Evolutionary conservation across 2,113 vertebrate species (phyloP).

Genomic region (Chelonoidis abingdonii): DNA sequence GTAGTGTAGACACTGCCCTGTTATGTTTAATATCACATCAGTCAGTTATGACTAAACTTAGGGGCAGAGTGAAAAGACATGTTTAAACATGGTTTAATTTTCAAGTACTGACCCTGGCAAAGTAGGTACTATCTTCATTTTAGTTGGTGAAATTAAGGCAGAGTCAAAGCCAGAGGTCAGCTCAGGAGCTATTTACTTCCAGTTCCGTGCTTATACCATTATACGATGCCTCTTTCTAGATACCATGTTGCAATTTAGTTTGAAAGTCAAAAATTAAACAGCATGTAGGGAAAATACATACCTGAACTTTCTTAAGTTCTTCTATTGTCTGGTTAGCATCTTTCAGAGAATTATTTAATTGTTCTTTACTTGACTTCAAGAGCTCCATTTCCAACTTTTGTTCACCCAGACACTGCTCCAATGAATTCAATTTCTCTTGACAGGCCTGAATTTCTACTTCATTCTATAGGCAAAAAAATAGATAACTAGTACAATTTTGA

Average conservation of each 20-base stretch:
- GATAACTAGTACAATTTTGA: background rate
- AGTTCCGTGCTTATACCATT: background rate
- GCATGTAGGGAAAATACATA: conserved; percentile 6
- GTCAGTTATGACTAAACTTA: background rate
- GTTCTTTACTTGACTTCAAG: conserved; percentile 71
- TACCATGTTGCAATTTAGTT: no score
- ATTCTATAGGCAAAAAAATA: conserved; percentile 61
- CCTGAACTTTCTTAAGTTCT: conserved; percentile 66
- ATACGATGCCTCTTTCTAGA: no score
- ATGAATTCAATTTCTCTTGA: conserved; percentile 58
- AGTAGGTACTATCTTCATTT: background rate
- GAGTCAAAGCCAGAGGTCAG: background rate
- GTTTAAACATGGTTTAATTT: background rate
- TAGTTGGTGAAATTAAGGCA: background rate
- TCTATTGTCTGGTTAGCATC: conserved; percentile 54
- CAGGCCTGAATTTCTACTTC: conserved; percentile 66
- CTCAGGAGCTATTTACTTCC: background rate
- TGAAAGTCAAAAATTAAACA: no score
- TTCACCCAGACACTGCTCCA: conserved; percentile 62
- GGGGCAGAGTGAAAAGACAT: background rate
- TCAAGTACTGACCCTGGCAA: background rate
- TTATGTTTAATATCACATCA: background rate
- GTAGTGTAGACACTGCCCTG: background rate
- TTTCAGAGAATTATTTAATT: conserved; percentile 70
- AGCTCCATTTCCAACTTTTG: conserved; percentile 73